These are phyloP conservation scores for Sander vitreus DNA, from an alignment of 2,113 vertebrate species.

Conservation along the genomic window DNA sequence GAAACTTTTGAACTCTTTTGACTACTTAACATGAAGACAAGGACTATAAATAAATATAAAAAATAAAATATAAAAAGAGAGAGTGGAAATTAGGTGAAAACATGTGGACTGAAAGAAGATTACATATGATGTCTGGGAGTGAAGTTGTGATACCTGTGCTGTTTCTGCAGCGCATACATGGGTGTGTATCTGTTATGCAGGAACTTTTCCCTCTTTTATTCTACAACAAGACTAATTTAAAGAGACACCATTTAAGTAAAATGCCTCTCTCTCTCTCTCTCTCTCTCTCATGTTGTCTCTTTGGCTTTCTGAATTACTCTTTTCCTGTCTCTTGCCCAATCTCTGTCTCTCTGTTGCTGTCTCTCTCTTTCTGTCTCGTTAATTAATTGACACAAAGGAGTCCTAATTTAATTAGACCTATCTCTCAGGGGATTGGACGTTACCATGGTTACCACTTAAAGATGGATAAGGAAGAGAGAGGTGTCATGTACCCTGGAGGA, in stretches of 20 bases:
- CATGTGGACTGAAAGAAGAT: background rate
- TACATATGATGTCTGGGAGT: background rate
- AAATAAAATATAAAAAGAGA: background rate
- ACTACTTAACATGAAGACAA: background rate
- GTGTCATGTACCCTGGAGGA: constrained; percentile 74
- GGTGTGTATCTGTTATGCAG: constrained; percentile 5
- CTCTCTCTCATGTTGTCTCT: constrained; percentile 16
- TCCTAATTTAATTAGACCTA: constrained; percentile 88
- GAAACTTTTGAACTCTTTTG: constrained; percentile 2
- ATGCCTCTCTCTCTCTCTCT: constrained; percentile 16
- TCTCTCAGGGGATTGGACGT: constrained; percentile 85
- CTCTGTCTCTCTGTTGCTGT: constrained; percentile 58
- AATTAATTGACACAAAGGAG: constrained; percentile 90
- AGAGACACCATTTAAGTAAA: constrained; percentile 34
- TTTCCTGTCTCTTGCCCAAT: constrained; percentile 61
- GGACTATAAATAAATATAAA: background rate
- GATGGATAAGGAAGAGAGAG: constrained; percentile 80
- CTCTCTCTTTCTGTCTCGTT: constrained; percentile 76
- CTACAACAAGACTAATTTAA: constrained; percentile 42
- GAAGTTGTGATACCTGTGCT: constrained; percentile 1
- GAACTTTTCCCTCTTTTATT: constrained; percentile 34
- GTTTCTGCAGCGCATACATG: constrained; percentile 4
- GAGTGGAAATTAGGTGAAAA: background rate
- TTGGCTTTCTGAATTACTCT: constrained; percentile 45
- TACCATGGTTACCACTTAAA: constrained; percentile 87